These are phyloP conservation scores for Epinephelus fuscoguttatus DNA, from an alignment of 2,113 vertebrate genomes.

Conservation along the genomic window DNA sequence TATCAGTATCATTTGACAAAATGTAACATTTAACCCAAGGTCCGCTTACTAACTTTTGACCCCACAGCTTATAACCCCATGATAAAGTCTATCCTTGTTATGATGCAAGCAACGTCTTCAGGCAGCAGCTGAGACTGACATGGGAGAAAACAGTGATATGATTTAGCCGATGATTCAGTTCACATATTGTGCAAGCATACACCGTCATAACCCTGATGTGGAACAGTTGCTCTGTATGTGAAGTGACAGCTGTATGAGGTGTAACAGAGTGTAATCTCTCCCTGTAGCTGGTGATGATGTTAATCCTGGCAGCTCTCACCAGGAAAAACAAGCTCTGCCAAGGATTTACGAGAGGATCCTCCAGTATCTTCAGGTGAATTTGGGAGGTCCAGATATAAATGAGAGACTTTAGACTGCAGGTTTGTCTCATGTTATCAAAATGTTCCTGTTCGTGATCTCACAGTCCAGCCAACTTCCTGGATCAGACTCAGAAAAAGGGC, in stretches of 20 bases:
- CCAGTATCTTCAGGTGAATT: constrained; percentile 88
- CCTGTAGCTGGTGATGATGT: constrained; percentile 78
- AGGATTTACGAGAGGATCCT: constrained; percentile 78
- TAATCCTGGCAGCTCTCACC: constrained; percentile 85
- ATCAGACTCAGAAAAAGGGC: constrained; percentile 81
- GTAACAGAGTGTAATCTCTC: neutral
- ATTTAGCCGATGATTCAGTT: neutral
- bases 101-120: neutral
- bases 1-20: neutral
- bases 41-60: too few relatives aligned
- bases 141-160: neutral
- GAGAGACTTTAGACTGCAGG: neutral
- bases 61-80: too few relatives aligned
- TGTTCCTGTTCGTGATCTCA: neutral
- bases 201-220: neutral
- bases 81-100: neutral
- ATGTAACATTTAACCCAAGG: neutral
- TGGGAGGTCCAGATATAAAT: neutral
- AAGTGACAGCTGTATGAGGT: neutral
- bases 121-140: neutral
- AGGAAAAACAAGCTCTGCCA: constrained; percentile 80
- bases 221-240: too few relatives aligned
- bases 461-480: constrained; percentile 89
- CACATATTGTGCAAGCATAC: neutral
- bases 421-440: neutral